Evolutionary conservation across 1,140 invertebrate species (phyloP).

Genomic region (Eueides isabella): DNA sequence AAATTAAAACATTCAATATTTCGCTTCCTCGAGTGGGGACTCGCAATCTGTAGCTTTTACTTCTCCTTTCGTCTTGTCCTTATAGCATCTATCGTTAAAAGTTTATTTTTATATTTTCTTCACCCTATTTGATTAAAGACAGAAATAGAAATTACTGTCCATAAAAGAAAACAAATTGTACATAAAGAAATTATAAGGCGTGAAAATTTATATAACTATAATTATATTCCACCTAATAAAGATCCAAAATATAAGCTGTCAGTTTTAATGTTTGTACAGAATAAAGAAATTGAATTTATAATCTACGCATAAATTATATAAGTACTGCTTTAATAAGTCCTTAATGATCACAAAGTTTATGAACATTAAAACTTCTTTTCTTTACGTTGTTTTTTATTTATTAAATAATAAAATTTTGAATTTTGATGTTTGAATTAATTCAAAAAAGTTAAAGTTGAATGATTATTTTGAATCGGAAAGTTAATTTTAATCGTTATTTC

Average conservation of each 20-base stretch:
- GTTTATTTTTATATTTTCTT: too few relatives aligned
- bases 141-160: background rate
- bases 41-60: too few relatives aligned
- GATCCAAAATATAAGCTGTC: slow-evolving; percentile 8
- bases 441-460: too few relatives aligned
- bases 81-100: too few relatives aligned
- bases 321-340: background rate
- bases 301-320: slow-evolving; percentile 1
- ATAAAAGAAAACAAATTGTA: background rate
- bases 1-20: too few relatives aligned
- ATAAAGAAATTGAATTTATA: slow-evolving; percentile 9
- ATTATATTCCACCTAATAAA: slow-evolving; percentile 18
- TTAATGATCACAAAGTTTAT: background rate
- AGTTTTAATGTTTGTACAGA: slow-evolving; percentile 13
- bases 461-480: too few relatives aligned
- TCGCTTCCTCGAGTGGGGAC: too few relatives aligned
- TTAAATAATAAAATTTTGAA: too few relatives aligned
- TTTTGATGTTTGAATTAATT: too few relatives aligned
- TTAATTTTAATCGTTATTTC: too few relatives aligned
- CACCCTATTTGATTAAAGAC: too few relatives aligned
- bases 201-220: slow-evolving; percentile 6
- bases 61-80: too few relatives aligned
- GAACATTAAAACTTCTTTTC: background rate
- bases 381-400: background rate
- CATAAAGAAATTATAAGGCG: background rate